Conservation (phyloP, 2,113 vertebrate genomes). For the Sigmodon hispidus region DNA sequence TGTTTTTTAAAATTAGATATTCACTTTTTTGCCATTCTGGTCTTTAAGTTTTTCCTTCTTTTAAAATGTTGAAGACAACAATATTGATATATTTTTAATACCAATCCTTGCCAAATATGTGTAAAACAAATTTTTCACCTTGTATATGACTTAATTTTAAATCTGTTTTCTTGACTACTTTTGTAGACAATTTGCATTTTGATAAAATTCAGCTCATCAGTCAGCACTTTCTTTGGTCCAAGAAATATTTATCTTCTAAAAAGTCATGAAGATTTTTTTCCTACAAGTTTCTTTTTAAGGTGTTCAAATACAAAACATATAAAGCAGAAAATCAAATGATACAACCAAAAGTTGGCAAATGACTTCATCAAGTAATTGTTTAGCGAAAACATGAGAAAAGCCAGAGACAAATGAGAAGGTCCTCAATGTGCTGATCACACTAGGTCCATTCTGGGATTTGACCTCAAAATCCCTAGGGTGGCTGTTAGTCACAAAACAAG, state of each 20-base stretch:
- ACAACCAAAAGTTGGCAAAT: not conserved
- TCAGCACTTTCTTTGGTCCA: not conserved
- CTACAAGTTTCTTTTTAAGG: not conserved
- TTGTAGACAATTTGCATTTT: slow-evolving; percentile 33
- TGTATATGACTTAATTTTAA: not conserved
- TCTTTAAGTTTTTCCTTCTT: not conserved
- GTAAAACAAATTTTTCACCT: slow-evolving; percentile 24
- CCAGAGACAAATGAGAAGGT: not conserved
- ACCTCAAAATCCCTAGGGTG: not conserved
- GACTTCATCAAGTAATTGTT: not conserved
- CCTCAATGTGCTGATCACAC: not conserved
- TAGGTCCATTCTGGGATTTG: not conserved
- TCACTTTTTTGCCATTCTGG: not conserved
- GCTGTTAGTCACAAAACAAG: not conserved
- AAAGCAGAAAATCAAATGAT: not conserved
- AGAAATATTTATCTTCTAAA: not conserved
- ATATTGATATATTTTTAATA: not conserved
- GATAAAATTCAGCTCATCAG: not conserved
- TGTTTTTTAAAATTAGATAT: not conserved
- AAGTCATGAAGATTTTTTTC: not conserved
- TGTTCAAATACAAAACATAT: not conserved
- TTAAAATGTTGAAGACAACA: not conserved
- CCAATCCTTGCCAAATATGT: not conserved
- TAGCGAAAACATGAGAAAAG: not conserved
- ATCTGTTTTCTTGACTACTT: not conserved